Evolutionary conservation across 2,113 vertebrate species (phyloP).

Genomic region (Trogon surrucura): DNA sequence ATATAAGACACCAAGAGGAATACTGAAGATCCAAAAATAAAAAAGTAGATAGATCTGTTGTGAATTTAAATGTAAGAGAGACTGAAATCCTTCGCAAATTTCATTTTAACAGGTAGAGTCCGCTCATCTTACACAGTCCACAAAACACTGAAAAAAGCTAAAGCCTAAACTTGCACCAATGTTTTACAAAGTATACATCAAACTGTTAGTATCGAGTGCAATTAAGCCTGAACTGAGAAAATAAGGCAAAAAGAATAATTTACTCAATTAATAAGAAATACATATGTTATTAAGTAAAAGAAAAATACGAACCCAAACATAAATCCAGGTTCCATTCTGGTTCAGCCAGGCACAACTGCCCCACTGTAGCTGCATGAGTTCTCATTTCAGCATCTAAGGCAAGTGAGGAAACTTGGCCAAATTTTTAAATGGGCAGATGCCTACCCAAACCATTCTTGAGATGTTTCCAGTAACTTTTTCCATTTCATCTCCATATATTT

Average conservation of each 20-base stretch:
- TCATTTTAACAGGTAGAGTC: neutral
- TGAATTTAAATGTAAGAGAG: neutral
- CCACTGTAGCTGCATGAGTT: rapidly evolving
- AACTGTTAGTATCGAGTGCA: neutral
- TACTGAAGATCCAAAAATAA: neutral
- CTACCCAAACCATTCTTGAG: neutral
- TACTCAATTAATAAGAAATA: neutral
- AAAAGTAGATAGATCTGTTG: neutral
- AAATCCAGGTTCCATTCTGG: neutral
- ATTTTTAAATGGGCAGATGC: neutral
- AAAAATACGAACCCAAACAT: neutral
- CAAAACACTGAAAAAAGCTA: neutral
- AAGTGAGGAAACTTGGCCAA: neutral
- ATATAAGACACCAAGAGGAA: neutral
- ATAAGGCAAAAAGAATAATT: neutral
- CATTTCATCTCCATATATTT: neutral
- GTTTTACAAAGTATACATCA: neutral
- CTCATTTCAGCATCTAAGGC: neutral
- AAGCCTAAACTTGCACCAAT: neutral
- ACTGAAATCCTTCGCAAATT: neutral
- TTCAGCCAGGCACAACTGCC: neutral
- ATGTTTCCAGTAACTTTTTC: neutral
- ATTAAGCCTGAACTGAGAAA: neutral
- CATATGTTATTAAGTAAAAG: neutral
- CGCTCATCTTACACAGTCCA: neutral